Evolutionary conservation across 2,797 vertebrate genomes (phyloP).

Genomic region (Dromococcyx pavoninus): DNA sequence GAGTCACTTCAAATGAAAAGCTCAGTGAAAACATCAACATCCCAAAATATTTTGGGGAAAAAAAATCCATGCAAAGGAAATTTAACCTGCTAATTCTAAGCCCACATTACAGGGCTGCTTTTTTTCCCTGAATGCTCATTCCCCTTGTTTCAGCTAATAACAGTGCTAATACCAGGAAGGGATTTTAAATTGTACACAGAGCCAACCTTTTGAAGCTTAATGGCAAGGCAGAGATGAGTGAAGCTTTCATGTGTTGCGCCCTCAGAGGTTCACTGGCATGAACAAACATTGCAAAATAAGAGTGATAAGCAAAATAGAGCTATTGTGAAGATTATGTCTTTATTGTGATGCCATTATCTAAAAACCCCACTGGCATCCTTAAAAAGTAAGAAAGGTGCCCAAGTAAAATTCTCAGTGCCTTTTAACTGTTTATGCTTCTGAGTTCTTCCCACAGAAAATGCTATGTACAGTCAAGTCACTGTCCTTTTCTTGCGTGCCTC

Average conservation of each 20-base stretch:
- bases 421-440: slow-evolving; percentile 10
- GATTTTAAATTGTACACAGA: background rate
- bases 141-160: background rate
- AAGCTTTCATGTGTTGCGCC: background rate
- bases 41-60: background rate
- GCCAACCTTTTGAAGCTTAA: background rate
- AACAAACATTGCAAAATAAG: background rate
- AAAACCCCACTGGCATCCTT: background rate
- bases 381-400: background rate
- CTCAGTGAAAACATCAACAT: slow-evolving; percentile 24
- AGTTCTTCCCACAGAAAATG: background rate
- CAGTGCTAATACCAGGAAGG: background rate
- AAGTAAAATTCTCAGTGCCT: background rate
- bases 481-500: slow-evolving; percentile 1
- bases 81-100: background rate
- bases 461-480: background rate
- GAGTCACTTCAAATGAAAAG: slow-evolving; percentile 54
- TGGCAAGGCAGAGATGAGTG: background rate
- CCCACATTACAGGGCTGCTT: background rate
- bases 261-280: background rate
- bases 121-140: background rate
- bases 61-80: background rate
- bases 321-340: background rate
- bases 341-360: background rate
- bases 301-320: background rate